Evolutionary conservation across 2,113 vertebrate genomes (phyloP).

Genomic region (Dicentrarchus labrax): DNA sequence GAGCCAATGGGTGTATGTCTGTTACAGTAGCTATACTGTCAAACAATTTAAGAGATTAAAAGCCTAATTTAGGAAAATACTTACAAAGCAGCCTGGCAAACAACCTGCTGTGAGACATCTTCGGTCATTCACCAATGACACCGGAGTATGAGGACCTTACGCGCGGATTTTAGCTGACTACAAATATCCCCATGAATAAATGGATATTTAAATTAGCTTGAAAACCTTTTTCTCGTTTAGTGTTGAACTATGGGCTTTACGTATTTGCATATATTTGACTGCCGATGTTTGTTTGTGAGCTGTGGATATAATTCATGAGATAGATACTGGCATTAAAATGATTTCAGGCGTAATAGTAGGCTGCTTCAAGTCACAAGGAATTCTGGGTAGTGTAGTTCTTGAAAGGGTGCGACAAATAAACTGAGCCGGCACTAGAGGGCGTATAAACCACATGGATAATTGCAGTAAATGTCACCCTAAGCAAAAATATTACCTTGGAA

Average conservation of each 20-base stretch:
- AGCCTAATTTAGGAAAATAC: conserved; percentile 59
- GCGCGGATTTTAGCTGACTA: conserved; percentile 43
- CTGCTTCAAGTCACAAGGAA: neutral
- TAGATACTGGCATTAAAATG: rapidly evolving
- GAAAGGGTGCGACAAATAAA: rapidly evolving
- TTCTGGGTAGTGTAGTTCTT: conserved; percentile 70
- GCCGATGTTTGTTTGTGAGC: rapidly evolving
- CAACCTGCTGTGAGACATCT: conserved; percentile 86
- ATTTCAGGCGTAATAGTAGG: conserved; percentile 30
- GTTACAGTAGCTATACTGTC: neutral
- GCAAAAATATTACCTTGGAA: neutral
- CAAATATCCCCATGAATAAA: conserved; percentile 32
- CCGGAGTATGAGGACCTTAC: conserved; percentile 70
- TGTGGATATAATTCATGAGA: neutral
- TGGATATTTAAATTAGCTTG: rapidly evolving
- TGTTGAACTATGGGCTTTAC: rapidly evolving
- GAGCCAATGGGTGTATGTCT: rapidly evolving
- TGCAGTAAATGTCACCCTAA: neutral
- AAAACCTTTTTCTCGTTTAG: neutral
- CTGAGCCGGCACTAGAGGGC: conserved; percentile 44
- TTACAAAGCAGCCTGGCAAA: conserved; percentile 86
- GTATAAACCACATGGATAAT: neutral
- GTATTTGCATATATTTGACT: rapidly evolving
- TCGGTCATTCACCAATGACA: conserved; percentile 90
- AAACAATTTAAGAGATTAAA: neutral